phyloP scores from a whole-genome alignment of 2,888 invertebrate genomes.

The Mimas tiliae region DNA sequence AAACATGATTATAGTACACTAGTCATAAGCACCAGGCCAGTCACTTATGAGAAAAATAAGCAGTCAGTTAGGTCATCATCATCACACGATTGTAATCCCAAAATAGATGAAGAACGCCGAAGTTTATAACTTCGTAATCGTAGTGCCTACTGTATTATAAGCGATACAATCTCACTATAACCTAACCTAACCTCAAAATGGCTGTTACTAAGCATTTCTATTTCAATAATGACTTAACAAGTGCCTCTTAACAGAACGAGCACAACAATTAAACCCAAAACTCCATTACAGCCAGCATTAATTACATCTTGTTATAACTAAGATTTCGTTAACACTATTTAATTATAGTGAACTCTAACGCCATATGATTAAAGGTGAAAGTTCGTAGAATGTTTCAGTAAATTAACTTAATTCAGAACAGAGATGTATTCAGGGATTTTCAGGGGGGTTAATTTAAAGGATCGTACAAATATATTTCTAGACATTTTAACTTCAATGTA shows the following conservation, averaged over 20 bases:
- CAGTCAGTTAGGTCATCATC: too few relatives aligned
- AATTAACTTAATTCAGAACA: background rate
- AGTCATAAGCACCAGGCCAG: too few relatives aligned
- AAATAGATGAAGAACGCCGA: too few relatives aligned
- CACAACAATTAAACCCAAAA: conserved; percentile 24
- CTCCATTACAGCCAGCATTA: conserved; percentile 20
- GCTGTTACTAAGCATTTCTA: conserved; percentile 6
- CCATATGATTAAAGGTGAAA: background rate
- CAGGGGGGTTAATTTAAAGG: background rate
- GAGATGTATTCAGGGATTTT: conserved; percentile 7
- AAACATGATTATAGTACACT: too few relatives aligned
- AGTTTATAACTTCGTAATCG: too few relatives aligned
- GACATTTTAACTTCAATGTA: too few relatives aligned
- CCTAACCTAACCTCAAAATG: background rate
- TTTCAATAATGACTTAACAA: conserved; percentile 22
- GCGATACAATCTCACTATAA: background rate
- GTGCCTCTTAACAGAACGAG: conserved; percentile 16
- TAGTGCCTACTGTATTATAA: too few relatives aligned
- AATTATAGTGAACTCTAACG: background rate
- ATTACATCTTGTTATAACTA: conserved; percentile 20
- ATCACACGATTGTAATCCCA: too few relatives aligned
- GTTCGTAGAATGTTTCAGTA: background rate
- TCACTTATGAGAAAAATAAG: too few relatives aligned
- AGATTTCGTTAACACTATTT: conserved; percentile 3
- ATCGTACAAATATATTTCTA: background rate